phyloP scores from a whole-genome alignment of 1,140 invertebrate species.

The Pachyrhynchus sulphureomaculatus region DNA sequence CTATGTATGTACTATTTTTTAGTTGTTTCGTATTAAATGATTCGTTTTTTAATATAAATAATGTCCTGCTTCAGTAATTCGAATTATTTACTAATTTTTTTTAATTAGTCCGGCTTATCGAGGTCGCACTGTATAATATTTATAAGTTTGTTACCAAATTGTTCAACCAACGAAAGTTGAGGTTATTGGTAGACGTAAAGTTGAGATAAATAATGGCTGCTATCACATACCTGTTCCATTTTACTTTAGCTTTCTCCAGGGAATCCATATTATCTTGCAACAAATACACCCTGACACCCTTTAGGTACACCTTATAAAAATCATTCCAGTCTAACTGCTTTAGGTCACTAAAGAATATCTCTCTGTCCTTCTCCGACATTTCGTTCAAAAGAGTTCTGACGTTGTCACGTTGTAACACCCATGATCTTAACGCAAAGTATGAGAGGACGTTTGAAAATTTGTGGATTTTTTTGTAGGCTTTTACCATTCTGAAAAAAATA shows the following conservation, averaged over 20 bases:
- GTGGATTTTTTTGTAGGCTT: constrained; percentile 74
- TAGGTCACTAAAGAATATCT: constrained; percentile 70
- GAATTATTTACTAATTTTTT: too few species aligned
- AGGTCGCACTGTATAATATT: too few species aligned
- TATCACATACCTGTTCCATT: not conserved
- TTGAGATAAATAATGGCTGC: too few species aligned
- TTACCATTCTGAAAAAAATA: constrained; percentile 62
- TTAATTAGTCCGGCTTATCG: too few species aligned
- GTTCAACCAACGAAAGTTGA: too few species aligned
- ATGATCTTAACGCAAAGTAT: constrained; percentile 71
- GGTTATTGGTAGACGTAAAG: too few species aligned
- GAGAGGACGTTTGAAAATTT: constrained; percentile 69
- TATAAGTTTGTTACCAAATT: too few species aligned
- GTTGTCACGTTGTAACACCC: constrained; percentile 69
- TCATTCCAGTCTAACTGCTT: constrained; percentile 65
- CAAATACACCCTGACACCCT: constrained; percentile 66
- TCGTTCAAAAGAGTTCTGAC: constrained; percentile 58
- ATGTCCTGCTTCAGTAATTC: too few species aligned
- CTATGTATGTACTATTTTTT: too few species aligned
- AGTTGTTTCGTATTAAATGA: too few species aligned
- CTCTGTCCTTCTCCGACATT: constrained; percentile 60
- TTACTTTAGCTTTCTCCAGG: constrained; percentile 58
- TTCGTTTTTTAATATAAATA: too few species aligned
- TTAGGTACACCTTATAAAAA: constrained; percentile 66
- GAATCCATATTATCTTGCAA: constrained; percentile 71